Conservation (phyloP, 2,113 vertebrate genomes). For the Neogale vison region DNA sequence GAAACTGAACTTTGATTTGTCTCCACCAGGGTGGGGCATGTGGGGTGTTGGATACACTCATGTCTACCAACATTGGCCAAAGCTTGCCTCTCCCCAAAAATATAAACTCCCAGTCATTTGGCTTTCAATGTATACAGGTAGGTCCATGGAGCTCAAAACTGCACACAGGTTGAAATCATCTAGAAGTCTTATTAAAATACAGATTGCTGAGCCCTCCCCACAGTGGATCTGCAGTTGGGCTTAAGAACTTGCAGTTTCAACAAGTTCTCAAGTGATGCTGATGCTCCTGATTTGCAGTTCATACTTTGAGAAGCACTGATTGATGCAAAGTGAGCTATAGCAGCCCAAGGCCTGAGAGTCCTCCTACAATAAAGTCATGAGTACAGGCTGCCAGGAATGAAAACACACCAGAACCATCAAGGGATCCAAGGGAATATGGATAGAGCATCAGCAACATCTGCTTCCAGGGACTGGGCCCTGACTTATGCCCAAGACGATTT, state of each 20-base stretch:
- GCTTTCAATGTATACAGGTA: not conserved
- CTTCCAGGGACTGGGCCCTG: not conserved
- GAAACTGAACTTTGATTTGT: not conserved
- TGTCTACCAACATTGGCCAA: not conserved
- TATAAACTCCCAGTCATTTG: not conserved
- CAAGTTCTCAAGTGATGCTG: not conserved
- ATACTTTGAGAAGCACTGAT: not conserved
- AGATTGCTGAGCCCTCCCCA: too few relatives aligned
- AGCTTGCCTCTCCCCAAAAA: not conserved
- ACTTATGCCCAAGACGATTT: not conserved
- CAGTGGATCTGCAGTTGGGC: not conserved
- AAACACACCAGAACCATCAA: not conserved
- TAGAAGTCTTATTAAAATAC: not conserved
- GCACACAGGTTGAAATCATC: not conserved
- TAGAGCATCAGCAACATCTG: not conserved
- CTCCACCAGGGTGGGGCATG: not conserved
- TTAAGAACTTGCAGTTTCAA: not conserved
- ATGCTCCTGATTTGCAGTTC: not conserved
- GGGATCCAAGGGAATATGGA: too few relatives aligned
- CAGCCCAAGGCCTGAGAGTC: not conserved
- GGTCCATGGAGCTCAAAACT: not conserved
- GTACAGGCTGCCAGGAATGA: not conserved
- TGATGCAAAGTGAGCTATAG: not conserved
- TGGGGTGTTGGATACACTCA: not conserved
- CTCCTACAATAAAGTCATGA: not conserved